Base-by-base conservation (phyloP, 2,797 vertebrate species). In the Lindbergichthys nudifrons region DNA sequence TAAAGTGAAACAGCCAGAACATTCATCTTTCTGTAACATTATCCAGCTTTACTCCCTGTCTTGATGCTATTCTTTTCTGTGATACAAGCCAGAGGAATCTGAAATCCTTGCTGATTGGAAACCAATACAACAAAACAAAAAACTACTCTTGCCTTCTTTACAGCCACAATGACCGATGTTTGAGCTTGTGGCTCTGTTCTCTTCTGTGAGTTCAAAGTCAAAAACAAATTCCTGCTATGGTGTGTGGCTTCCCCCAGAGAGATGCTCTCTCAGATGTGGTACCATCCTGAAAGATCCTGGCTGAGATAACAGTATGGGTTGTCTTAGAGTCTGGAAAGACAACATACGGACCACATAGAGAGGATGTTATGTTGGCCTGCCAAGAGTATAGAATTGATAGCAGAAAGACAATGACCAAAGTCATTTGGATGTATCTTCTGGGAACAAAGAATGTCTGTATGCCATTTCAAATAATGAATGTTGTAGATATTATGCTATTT, bases 111-210 rank as follows among this genome's bases (percentile, higher is more conserved):
- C 59, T 48, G 18, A 66, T 63, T 56, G 56, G 47, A 79, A 78
- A 73, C 57, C 19, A 57, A 14, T 11, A 45, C 41, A 65, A 50
- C 10, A 56, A 68, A 74, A 67, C 68, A 65, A 63, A 4, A 15
- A 42, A 43, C 43, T 6, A 2, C 19, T 45, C 14, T 57, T 19
- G 47, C 63, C 45, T 43, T 32, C 61, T 79, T 75, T 47, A 63
- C 58, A 75, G 72, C 53, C 58, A 43, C 41, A 10, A 0, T 77
- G 82, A 86, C 75, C 77, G 42, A 0, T 5, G 64, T 72, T 64
- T 86, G 74, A 90, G 85, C 80, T 75, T 36, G 15, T 60, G 60
- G 21, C 42, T 82, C 47, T 75, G 50, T 21, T 66, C 43, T 71
- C 32, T 13, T 64, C 30, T 47, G 54, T 18, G 43, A 77, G 58